A percentile compares a stretch with the other conserved stretches of the same genome.
phyloP scores from a whole-genome alignment of 2,797 vertebrate genomes.

The Thamnophis elegans region DNA sequence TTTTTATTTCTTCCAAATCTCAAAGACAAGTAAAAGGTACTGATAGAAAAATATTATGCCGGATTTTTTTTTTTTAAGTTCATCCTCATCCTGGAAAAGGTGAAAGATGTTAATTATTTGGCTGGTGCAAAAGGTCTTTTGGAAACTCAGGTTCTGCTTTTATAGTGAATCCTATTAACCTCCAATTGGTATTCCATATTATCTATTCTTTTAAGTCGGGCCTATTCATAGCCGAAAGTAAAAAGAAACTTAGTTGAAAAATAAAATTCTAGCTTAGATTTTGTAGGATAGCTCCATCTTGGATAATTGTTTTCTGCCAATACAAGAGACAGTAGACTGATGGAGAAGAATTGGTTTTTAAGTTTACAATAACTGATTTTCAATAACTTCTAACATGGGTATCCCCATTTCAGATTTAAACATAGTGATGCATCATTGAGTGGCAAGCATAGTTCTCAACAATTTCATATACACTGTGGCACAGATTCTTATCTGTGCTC shows the following conservation, averaged over 20 bases:
- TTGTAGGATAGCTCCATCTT: not conserved
- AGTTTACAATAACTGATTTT: not conserved
- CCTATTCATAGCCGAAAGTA: not conserved
- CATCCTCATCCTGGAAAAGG: not conserved
- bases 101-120: not conserved
- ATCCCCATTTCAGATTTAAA: not conserved
- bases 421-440: not conserved
- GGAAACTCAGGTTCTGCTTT: not conserved
- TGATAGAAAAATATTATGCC: not conserved
- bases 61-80: not conserved
- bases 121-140: not conserved
- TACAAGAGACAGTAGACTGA: not conserved
- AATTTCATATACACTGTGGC: not conserved
- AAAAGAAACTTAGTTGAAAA: not conserved
- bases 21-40: not conserved
- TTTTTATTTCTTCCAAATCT: not conserved
- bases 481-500: not conserved
- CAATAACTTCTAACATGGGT: not conserved
- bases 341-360: not conserved
- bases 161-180: not conserved
- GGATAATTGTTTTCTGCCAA: not conserved
- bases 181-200: not conserved
- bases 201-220: not conserved
- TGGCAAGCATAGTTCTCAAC: not conserved
- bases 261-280: not conserved